A percentile compares a stretch with the other conserved stretches of the same genome.
Conservation (phyloP, 2,888 invertebrate species). For the Athalia cordata region DNA sequence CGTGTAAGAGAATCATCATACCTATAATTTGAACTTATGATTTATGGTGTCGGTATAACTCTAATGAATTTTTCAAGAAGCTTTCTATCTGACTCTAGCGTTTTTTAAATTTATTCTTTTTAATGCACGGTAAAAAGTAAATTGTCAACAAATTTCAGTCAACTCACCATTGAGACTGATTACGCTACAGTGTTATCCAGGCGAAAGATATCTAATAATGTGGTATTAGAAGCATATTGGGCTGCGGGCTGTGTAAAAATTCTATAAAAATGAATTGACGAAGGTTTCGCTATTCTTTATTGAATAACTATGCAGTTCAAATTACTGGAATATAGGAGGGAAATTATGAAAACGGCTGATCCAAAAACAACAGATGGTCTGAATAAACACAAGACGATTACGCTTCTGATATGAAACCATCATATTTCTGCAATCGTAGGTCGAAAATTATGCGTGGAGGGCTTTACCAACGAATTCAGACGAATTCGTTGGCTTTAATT, state of each 20-base stretch:
- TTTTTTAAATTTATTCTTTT: neutral
- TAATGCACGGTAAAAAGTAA: neutral
- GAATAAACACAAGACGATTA: neutral
- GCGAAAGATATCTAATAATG: neutral
- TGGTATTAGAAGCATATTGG: neutral
- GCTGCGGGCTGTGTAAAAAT: constrained; percentile 22
- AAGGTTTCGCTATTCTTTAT: neutral
- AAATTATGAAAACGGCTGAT: constrained; percentile 26
- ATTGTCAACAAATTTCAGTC: neutral
- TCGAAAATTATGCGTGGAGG: too few relatives aligned
- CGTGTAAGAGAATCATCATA: too few relatives aligned
- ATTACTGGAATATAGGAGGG: constrained; percentile 23
- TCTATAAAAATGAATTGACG: constrained; percentile 9
- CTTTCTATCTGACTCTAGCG: neutral
- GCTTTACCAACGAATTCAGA: too few relatives aligned
- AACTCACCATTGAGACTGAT: constrained; percentile 20
- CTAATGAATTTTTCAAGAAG: neutral
- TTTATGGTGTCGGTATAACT: too few relatives aligned
- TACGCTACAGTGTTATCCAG: neutral
- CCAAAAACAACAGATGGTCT: constrained; percentile 26
- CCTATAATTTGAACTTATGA: too few relatives aligned
- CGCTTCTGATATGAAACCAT: too few relatives aligned
- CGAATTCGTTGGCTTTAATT: too few relatives aligned
- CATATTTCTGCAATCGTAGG: too few relatives aligned
- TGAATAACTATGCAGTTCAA: neutral